Evolutionary conservation across 2,113 vertebrate genomes (phyloP), one percentile per base, ranked within the genome.

Genomic region (Lophochroa leadbeateri): DNA sequence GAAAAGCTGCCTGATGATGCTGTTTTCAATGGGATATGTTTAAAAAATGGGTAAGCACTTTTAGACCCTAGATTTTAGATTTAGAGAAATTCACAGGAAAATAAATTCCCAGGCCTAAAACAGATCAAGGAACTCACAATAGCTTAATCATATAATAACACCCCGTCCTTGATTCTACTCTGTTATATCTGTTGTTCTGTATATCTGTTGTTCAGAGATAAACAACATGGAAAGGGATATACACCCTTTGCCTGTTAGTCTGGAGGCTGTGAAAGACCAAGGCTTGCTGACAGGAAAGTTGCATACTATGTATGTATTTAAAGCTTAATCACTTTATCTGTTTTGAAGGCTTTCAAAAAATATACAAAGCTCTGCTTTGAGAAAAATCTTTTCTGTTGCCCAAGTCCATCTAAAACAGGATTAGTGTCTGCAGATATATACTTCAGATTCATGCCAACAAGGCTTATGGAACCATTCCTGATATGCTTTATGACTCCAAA

Each of bases 11-110:
- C 55, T 69, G 92, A 81, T 87, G 35, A 89, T 88, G 33, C 46
- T 49, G 6, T 90, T 97, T 69, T 93, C 91, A 95, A 49, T 79
- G 50, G 60, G 65, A 44, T 60, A 79, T 46, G 25, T 94, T 91
- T 85, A 37, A 63, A 95, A 90, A 82, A 91, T 5, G 29, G 61
- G 27, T 74, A 71, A 69, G 91, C 67, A 88, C 95, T 93, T 92
- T 84, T 65, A 92, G 78, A 64, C 52, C 27, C 47, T 68, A 50
- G 37, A 75, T 69, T 83, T 92, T 74, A 86, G 67, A 61, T 92
- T 71, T 60, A 87, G 39, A 87, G 78, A 94, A 85, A 97, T 65
- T 90, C 72, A 92, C 21, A 87, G 65, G 39, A 92, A 94, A 88
- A 93, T 52, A 84, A 5, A 75, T 71, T 86, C 29, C 43, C 39